Evolutionary conservation across 2,888 invertebrate species (phyloP), one percentile per base, ranked within the genome.

Genomic region (Ectemnius cavifrons): DNA sequence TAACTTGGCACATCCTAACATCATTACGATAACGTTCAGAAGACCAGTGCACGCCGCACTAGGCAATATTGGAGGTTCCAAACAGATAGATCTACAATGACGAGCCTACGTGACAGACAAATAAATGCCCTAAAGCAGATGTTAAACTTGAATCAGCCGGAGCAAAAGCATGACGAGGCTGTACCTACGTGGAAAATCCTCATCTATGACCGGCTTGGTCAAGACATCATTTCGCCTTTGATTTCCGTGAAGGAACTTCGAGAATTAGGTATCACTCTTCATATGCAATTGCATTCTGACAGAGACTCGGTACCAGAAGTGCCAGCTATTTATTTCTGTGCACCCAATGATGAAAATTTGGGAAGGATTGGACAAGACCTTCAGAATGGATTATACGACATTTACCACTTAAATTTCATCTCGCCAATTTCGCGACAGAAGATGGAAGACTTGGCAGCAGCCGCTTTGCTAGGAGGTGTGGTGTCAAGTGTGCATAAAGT

Each of bases 171-270:
- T 73, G 93, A 95, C 61, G 94, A 95, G 11, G 94, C 95, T 49
- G 97, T 99, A 92, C 98, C 98, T 27, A 95, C 96, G 14, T 99
- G 98, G 98, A 99, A 99, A 93, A 95, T 99, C 71, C 92, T 99
- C 75, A 95, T 99, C 77, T 99, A 99, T 89, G 99, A 99, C 91
- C 94, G 97, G 86, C 95, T 96, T 83, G 99, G 99, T 3, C 99
- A 99, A 92, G 99, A 99, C 90, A 98, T 99, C 63, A 98, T 99
- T 85, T 98, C 99, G 14, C 99, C 99, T 0, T 92, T 99, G 66
- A 94, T 99, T 88, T 97, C 98, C 20, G 96, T 99, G 18, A 98
- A 98, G 91, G 99, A 99, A 88, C 93, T 99, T 3, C 92, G 99
- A 85, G 99, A 99, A 91, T 92, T 98, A 87, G 99, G 99, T 77